A percentile compares a stretch with the other conserved stretches of the same genome.
Conservation (phyloP, 2,797 vertebrate genomes). For the Sitta carolinensis region DNA sequence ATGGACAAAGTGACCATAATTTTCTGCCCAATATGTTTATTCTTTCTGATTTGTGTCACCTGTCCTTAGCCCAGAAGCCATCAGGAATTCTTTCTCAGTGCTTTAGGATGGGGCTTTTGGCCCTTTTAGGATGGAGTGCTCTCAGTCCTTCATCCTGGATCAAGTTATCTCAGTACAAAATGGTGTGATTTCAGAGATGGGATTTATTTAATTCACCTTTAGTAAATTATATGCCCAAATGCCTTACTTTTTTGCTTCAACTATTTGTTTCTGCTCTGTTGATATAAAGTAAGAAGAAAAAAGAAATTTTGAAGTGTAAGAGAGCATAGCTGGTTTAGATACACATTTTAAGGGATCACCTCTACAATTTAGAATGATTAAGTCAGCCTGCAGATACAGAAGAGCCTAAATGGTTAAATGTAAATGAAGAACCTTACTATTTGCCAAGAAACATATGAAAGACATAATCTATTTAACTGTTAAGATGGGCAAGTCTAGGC, state of each 20-base stretch:
- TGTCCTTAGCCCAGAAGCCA: not conserved
- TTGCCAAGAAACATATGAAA: not conserved
- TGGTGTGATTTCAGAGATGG: not conserved
- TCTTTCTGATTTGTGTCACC: not conserved
- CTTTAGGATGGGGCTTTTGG: not conserved
- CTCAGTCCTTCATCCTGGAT: not conserved
- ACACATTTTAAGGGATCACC: not conserved
- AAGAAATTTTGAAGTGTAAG: not conserved
- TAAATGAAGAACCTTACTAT: not conserved
- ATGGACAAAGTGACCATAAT: not conserved
- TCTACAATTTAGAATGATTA: not conserved
- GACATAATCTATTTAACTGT: not conserved
- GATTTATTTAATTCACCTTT: not conserved
- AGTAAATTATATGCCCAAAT: not conserved
- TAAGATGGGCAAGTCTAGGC: not conserved
- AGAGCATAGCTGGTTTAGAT: not conserved
- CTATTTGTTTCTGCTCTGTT: not conserved
- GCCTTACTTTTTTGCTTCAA: not conserved
- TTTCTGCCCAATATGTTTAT: not conserved
- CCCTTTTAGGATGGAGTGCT: not conserved
- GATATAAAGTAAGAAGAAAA: not conserved
- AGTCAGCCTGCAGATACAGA: not conserved
- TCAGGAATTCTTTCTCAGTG: not conserved
- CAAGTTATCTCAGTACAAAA: not conserved
- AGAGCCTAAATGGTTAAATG: not conserved